A percentile compares a stretch with the other conserved stretches of the same genome.
phyloP scores from a whole-genome alignment of 2,113 vertebrate species.

The Psilopsiagon aymara region DNA sequence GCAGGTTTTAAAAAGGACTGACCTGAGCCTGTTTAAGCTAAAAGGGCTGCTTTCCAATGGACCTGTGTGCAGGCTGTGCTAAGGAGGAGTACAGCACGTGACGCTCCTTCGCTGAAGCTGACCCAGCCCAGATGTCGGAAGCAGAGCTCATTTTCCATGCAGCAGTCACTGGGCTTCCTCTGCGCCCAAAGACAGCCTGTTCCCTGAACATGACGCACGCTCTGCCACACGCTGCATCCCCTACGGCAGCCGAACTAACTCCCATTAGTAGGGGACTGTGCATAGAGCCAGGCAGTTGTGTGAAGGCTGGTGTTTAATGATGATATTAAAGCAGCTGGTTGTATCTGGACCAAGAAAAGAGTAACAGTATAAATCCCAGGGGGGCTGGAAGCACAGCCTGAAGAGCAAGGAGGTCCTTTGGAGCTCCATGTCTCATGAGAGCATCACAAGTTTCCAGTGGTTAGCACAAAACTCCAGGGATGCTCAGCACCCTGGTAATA shows the following conservation, averaged over 20 bases:
- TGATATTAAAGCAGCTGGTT: not conserved
- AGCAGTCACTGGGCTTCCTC: not conserved
- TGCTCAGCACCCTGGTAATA: accelerated
- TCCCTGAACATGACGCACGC: accelerated
- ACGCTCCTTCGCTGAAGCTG: not conserved
- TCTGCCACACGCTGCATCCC: not conserved
- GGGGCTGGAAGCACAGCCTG: not conserved
- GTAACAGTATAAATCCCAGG: accelerated
- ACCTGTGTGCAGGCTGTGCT: too few species aligned
- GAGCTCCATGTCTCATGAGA: not conserved
- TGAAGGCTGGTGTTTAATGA: not conserved
- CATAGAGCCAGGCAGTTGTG: too few species aligned
- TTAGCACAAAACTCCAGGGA: not conserved
- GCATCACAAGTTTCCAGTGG: not conserved
- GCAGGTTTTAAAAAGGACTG: accelerated
- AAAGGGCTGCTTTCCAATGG: not conserved
- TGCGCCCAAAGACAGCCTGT: not conserved
- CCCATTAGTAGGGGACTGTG: accelerated
- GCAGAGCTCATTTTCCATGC: not conserved
- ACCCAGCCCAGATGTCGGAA: not conserved
- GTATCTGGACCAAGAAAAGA: accelerated
- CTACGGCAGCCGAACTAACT: not conserved
- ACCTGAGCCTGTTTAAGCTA: not conserved
- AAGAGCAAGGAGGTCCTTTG: not conserved
- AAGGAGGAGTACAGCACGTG: accelerated